Evolutionary conservation across 92 coral and sea anemone species (phyloP).

Genomic region (Desmophyllum pertusum): DNA sequence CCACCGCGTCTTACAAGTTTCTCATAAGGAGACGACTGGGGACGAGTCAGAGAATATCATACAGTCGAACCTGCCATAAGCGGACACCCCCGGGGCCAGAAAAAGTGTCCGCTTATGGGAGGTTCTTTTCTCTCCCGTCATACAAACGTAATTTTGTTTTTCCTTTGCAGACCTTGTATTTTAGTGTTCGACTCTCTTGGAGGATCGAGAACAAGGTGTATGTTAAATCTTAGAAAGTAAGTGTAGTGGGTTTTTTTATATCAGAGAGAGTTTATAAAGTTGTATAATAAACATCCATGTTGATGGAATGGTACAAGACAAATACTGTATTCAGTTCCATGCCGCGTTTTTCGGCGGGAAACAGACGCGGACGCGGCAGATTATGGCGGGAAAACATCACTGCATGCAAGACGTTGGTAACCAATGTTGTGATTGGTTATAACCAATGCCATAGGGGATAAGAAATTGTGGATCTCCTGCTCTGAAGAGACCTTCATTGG

Average conservation of each 20-base stretch:
- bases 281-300: too few relatives aligned
- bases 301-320: background rate
- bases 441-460: background rate
- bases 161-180: conserved; percentile 80
- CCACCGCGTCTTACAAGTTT: too few relatives aligned
- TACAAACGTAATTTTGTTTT: background rate
- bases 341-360: background rate
- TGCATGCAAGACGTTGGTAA: background rate
- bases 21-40: too few relatives aligned
- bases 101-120: background rate
- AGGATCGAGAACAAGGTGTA: conserved; percentile 49
- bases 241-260: too few relatives aligned
- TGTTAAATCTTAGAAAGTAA: conserved; percentile 83
- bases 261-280: background rate
- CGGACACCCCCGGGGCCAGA: too few relatives aligned
- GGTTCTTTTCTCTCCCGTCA: background rate
- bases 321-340: background rate
- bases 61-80: too few relatives aligned
- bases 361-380: conserved; percentile 4
- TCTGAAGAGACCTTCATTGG: background rate
- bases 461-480: background rate
- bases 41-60: too few relatives aligned
- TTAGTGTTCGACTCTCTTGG: conserved; percentile 91
- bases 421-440: background rate
- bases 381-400: background rate